Evolutionary conservation across 2,113 vertebrate genomes (phyloP), one percentile per base, ranked within the genome.

Genomic region (Sebastes schlegelii): DNA sequence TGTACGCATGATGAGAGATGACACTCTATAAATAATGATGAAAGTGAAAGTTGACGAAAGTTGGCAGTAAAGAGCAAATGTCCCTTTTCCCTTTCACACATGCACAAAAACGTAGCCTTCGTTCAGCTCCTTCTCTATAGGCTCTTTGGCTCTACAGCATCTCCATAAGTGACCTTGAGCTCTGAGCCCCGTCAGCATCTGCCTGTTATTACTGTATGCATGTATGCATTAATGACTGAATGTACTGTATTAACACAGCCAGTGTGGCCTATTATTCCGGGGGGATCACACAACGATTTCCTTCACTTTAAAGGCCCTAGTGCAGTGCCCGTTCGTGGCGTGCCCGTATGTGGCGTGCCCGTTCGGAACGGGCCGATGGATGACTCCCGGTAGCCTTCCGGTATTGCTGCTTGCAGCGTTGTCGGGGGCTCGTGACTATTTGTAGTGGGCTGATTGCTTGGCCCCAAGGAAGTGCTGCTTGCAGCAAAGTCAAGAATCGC

Each of bases 101-200:
- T 1, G 17, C 17, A 19, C 54, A 19, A 40, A 23, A 58, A 61
- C 19, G 11, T 17, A 34, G 16, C 73, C 26, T 67, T 62, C 34
- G 34, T 34, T 34, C 65, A 72, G 40, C 73, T 58, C 19, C 79
- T 80, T 43, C 43, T 42, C 49, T 77, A 42, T 11, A 16, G 12
- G 46, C 40, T 58, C 42, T 42, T 45, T 65, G 49, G 58, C 57
- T 63, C 23, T 19, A 0, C 1, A 45, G 21, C 42, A 64, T 83
- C 54, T 83, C 67, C 49, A 85, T 34, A 54, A 43, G 46, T 12
- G 70, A 89, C 93, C 93, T 89, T 93, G 88, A 86, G 74, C 69
- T 81, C 11, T 71, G 26, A 63, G 83, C 78, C 45, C 64, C 69
- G 89, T 91, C 90, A 92, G 89, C 92, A 89, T 74, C 85, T 48